These are phyloP conservation scores for Gouania willdenowi DNA, from an alignment of 2,797 vertebrate species.

Conservation along the genomic window DNA sequence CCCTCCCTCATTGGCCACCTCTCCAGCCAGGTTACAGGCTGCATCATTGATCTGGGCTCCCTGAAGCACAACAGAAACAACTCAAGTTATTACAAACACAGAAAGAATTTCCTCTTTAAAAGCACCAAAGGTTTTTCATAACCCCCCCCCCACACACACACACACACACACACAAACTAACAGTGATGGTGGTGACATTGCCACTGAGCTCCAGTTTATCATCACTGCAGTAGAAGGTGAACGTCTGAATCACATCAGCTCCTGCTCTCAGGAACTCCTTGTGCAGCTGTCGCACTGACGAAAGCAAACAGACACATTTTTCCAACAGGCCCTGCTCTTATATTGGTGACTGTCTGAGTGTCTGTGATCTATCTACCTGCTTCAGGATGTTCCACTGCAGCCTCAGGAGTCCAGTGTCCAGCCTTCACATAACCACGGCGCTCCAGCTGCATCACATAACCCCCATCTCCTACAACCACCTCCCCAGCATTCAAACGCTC, in stretches of 20 bases:
- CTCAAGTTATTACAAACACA: neutral
- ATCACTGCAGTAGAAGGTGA: constrained; percentile 91
- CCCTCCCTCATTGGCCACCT: constrained; percentile 83
- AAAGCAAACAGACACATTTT: neutral
- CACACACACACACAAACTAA: constrained; percentile 32
- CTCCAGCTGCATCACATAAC: constrained; percentile 86
- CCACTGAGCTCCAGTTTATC: constrained; percentile 90
- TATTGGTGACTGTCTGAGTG: neutral
- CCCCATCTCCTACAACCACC: constrained; percentile 86
- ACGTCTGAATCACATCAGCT: constrained; percentile 86
- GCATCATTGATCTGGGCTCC: constrained; percentile 86
- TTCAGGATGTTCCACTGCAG: constrained; percentile 83
- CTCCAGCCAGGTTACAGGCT: constrained; percentile 85
- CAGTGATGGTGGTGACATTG: constrained; percentile 74
- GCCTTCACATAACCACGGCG: constrained; percentile 87
- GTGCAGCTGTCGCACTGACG: constrained; percentile 86
- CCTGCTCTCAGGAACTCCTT: constrained; percentile 90
- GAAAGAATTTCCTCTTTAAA: too few species aligned
- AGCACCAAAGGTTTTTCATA: too few species aligned
- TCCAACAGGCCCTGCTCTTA: neutral
- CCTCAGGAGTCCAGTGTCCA: constrained; percentile 89
- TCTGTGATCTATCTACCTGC: constrained; percentile 76
- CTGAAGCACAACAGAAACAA: constrained; percentile 46
- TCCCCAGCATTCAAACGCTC: constrained; percentile 83
- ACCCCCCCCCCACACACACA: too few species aligned